phyloP scores from a whole-genome alignment of 2,113 vertebrate species.

The Channa maculata region DNA sequence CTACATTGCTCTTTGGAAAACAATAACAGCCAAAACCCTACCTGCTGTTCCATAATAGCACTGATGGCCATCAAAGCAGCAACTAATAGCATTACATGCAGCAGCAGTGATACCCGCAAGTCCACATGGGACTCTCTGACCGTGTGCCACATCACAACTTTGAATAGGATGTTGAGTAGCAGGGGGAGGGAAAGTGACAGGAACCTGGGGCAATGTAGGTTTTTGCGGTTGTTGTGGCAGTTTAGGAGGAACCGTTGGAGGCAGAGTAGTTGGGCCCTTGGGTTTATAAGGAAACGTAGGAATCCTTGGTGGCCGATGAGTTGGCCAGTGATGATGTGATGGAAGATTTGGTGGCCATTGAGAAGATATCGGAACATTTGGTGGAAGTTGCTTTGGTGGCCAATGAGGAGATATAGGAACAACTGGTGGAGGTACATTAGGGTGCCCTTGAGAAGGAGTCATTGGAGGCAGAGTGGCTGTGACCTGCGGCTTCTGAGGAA shows the following conservation, averaged over 20 bases:
- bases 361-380: too few relatives aligned
- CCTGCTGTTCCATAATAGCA: constrained; percentile 77
- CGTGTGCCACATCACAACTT: constrained; percentile 40
- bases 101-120: neutral
- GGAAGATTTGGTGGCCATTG: too few relatives aligned
- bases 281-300: neutral
- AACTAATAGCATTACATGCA: constrained; percentile 51
- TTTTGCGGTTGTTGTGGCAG: neutral
- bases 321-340: too few relatives aligned
- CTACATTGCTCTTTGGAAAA: neutral
- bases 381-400: neutral
- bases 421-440: neutral
- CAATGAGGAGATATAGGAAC: neutral
- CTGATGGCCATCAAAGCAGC: constrained; percentile 61
- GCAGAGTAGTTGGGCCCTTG: neutral
- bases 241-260: neutral
- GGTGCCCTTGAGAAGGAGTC: too few relatives aligned
- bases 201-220: neutral
- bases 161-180: neutral
- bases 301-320: neutral
- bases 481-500: too few relatives aligned
- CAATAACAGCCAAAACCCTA: constrained; percentile 26
- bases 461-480: too few relatives aligned
- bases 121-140: constrained; percentile 64
- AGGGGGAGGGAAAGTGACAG: too few relatives aligned